These are phyloP conservation scores for Oedothorax gibbosus DNA, from an alignment of 1,140 invertebrate species.

Conservation along the genomic window DNA sequence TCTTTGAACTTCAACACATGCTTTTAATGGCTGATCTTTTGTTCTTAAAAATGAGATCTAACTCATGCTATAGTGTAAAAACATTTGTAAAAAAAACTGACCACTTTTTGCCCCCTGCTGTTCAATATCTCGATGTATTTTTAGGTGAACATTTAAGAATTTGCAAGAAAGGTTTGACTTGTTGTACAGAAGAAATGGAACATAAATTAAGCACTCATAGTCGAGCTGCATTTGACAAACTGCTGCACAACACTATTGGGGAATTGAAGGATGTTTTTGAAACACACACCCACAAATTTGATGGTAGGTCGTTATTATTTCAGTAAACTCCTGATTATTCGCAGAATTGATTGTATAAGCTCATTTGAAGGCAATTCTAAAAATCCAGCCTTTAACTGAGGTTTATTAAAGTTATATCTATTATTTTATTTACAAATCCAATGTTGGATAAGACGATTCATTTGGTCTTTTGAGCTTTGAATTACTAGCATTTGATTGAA, in stretches of 20 bases:
- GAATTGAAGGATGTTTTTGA: slow-evolving; percentile 66
- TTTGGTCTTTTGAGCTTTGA: background rate
- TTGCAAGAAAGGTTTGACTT: slow-evolving; percentile 68
- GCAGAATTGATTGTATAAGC: background rate
- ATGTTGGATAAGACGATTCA: background rate
- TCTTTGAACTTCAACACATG: no score
- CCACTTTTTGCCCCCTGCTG: background rate
- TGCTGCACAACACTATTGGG: slow-evolving; percentile 65
- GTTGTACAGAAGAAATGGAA: slow-evolving; percentile 70
- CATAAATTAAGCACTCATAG: slow-evolving; percentile 67
- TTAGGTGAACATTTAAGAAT: slow-evolving; percentile 67
- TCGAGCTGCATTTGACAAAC: slow-evolving; percentile 67
- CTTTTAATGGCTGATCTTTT: no score
- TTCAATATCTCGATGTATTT: background rate
- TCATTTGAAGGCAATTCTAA: background rate
- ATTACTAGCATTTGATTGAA: background rate
- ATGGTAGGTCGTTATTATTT: slow-evolving; percentile 66
- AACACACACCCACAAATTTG: slow-evolving; percentile 67
- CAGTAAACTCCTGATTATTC: background rate
- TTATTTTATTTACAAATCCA: background rate
- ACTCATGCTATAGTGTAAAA: background rate
- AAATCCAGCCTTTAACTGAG: background rate
- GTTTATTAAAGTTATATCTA: background rate
- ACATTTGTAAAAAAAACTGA: background rate
- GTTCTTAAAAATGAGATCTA: background rate